Conservation (phyloP, 2,888 invertebrate species). For the Eurytoma californica region DNA sequence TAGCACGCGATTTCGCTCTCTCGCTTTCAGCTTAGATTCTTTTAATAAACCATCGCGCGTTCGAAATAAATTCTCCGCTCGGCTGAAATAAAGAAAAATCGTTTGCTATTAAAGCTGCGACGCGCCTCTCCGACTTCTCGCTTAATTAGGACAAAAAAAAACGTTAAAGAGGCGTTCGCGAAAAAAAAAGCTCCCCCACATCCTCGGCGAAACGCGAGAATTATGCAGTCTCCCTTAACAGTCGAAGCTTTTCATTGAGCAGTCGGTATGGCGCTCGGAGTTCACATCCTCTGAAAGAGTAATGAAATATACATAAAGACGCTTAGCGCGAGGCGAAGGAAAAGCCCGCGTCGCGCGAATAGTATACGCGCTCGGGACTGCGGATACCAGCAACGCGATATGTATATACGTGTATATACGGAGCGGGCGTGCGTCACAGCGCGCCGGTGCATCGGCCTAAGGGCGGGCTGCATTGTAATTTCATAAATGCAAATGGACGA, state of each 20-base stretch:
- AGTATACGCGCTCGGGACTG: neutral
- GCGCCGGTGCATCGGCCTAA: conserved; percentile 7
- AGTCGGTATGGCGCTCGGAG: neutral
- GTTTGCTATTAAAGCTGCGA: no score
- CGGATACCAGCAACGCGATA: neutral
- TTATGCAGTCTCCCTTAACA: neutral
- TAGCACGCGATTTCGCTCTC: no score
- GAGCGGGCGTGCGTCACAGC: conserved; percentile 26
- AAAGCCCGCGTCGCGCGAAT: conserved; percentile 15
- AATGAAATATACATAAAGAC: conserved; percentile 39
- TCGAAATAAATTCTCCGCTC: no score
- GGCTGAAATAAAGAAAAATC: no score
- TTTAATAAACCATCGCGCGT: no score
- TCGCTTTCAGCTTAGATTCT: no score
- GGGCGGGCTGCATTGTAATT: conserved; percentile 27
- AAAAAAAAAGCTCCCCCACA: neutral
- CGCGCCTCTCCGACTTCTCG: no score
- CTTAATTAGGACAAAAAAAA: no score
- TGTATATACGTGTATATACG: neutral
- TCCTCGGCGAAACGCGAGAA: neutral
- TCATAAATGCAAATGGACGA: conserved; percentile 34
- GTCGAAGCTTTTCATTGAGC: neutral
- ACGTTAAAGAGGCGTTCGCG: no score
- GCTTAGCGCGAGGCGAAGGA: neutral
- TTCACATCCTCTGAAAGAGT: conserved; percentile 16